Conservation (phyloP, 1,140 invertebrate species). For the Lepidurus arcticus region DNA sequence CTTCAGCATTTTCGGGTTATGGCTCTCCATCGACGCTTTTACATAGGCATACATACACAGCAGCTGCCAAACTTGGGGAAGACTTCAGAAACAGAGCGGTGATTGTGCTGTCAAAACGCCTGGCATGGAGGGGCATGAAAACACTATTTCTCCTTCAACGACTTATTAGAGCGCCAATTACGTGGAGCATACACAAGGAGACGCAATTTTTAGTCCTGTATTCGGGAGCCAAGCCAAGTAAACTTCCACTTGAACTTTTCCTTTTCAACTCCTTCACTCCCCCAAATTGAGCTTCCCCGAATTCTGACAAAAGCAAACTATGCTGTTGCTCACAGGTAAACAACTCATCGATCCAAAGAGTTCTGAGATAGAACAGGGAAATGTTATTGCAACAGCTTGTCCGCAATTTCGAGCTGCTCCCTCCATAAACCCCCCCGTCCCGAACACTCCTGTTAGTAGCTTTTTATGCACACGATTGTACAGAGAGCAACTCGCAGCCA, state of each 20-base stretch:
- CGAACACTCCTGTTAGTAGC: neutral
- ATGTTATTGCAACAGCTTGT: neutral
- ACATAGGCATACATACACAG: neutral
- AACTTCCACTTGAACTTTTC: neutral
- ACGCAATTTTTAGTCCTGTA: neutral
- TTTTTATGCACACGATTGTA: neutral
- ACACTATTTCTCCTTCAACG: neutral
- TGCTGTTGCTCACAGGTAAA: neutral
- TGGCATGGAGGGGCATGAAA: neutral
- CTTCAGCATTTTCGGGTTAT: neutral
- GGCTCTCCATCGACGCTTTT: neutral
- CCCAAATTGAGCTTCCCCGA: neutral
- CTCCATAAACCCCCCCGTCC: too few species aligned
- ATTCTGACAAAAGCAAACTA: neutral
- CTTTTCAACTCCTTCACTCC: neutral
- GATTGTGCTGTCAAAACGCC: slow-evolving; percentile 4
- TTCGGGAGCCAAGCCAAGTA: neutral
- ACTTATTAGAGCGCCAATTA: slow-evolving; percentile 2
- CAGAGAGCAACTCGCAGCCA: neutral
- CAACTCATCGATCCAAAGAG: neutral
- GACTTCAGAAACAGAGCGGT: neutral
- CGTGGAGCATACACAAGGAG: neutral
- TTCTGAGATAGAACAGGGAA: neutral
- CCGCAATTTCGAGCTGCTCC: too few species aligned
- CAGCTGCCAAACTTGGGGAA: neutral